A percentile compares a stretch with the other conserved stretches of the same genome.
Conservation (phyloP, 2,888 invertebrate species). For the Leptopilina drosophilae region DNA sequence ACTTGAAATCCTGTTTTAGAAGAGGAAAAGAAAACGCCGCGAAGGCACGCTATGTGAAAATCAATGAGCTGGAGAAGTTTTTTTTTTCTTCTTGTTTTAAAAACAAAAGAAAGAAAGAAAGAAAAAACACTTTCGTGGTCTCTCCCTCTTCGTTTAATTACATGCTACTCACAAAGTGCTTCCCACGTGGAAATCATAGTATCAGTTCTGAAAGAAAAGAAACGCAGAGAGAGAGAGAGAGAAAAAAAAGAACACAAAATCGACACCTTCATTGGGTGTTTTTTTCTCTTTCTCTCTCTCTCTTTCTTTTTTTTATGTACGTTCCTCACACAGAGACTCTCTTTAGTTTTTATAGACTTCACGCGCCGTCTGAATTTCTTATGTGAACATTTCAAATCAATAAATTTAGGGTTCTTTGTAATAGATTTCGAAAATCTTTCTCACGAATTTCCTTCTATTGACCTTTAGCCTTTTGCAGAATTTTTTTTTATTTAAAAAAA, state of each 20-base stretch:
- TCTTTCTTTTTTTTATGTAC: neutral
- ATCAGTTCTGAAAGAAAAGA: neutral
- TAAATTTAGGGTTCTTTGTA: neutral
- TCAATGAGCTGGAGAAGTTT: constrained; percentile 51
- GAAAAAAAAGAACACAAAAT: neutral
- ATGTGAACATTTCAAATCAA: constrained; percentile 37
- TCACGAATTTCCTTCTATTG: neutral
- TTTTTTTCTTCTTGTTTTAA: too few relatives aligned
- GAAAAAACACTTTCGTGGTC: neutral
- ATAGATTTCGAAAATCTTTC: constrained; percentile 25
- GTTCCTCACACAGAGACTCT: constrained; percentile 1
- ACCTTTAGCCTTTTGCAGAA: neutral
- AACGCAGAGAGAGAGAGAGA: neutral
- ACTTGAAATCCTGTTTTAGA: constrained; percentile 56
- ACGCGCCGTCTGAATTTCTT: constrained; percentile 31
- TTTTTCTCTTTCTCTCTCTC: neutral
- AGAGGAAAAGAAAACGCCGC: constrained; percentile 53
- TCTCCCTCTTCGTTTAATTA: constrained; percentile 50
- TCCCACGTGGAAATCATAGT: constrained; percentile 6
- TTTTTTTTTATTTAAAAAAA: too few relatives aligned
- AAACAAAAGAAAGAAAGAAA: constrained; percentile 43
- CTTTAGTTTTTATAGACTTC: constrained; percentile 36
- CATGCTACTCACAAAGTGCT: constrained; percentile 52
- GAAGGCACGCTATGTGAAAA: constrained; percentile 58
- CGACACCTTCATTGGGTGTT: constrained; percentile 22